phyloP scores from a whole-genome alignment of 2,113 vertebrate genomes.

The Condylura cristata region DNA sequence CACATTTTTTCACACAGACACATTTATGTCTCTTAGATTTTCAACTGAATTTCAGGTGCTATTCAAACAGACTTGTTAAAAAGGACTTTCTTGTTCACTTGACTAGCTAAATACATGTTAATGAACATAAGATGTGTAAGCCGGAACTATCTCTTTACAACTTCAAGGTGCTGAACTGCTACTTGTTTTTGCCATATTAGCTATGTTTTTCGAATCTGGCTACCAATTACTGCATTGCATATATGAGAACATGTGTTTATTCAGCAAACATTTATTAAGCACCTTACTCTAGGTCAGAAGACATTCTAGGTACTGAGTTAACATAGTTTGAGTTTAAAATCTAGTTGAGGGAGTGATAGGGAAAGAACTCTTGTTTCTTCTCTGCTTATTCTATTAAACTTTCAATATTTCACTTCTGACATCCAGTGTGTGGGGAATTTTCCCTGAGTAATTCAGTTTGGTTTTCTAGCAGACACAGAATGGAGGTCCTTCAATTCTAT shows the following conservation, averaged over 20 bases:
- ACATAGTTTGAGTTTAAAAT: slow-evolving; percentile 45
- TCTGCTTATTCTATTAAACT: neutral
- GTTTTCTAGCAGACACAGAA: neutral
- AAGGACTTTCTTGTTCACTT: neutral
- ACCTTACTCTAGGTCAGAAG: neutral
- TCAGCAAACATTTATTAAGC: neutral
- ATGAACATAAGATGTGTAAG: neutral
- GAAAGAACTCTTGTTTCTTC: neutral
- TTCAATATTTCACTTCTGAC: neutral
- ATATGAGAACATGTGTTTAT: slow-evolving; percentile 26
- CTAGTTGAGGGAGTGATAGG: neutral
- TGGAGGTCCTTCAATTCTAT: neutral
- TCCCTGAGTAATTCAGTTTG: neutral
- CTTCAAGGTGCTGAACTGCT: neutral
- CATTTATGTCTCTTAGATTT: neutral
- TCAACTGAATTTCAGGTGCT: neutral
- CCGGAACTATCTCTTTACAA: neutral
- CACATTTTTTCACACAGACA: neutral
- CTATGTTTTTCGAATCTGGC: neutral
- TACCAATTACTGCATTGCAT: neutral
- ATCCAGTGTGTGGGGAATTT: neutral
- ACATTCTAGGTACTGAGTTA: neutral
- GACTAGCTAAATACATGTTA: neutral
- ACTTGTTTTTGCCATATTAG: slow-evolving; percentile 2
- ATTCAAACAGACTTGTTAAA: neutral